Evolutionary conservation across 2,797 vertebrate species (phyloP), one percentile per base, ranked within the genome.

Genomic region (Poeciliopsis turneri): DNA sequence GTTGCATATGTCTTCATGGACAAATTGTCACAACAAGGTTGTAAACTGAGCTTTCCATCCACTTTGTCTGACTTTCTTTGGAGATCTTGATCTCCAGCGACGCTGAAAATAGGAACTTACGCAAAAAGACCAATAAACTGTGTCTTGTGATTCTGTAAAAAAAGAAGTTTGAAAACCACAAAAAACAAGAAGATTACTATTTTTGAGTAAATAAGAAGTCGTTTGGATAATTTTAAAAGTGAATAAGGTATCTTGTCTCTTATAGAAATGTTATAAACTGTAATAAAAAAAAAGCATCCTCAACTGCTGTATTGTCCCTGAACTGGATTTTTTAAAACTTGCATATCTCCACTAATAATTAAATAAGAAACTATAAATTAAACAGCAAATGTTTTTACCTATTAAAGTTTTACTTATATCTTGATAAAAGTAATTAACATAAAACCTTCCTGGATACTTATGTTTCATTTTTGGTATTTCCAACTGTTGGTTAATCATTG

Each of bases 191-290:
- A 59, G 49, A 76, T 53, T 7, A 15, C 20, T 59, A 74, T 61
- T 78, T 25, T 72, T 30, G 59, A 64, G 23, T 28, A 28, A n/a
- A 1, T 59, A 70, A 51, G 7, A 36, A 46, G 23, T 28, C 2
- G 59, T 74, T 83, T 28, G 72, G 5, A 13, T 33, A 15, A 25
- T 55, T 45, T 55, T 16, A 16, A 77, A 77, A 80, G 43, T 11
- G 41, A 57, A 5, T 2, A 13, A 69, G 28, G 28, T 28, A 49
- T 46, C 53, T 28, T 41, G 49, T 23, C 20, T 51, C 49, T 9
- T 9, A 51, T 23, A 23, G 49, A 51, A 51, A 51, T 51, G 7
- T 23, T 23, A 23, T 51, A 53, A 25, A 25, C 9, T 39, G 47
- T 6, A 39, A 53, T 25, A 25, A 36, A 36, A 36, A 36, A 43